Evolutionary conservation across 2,797 vertebrate genomes (phyloP).

Genomic region (Australoheros facetus): DNA sequence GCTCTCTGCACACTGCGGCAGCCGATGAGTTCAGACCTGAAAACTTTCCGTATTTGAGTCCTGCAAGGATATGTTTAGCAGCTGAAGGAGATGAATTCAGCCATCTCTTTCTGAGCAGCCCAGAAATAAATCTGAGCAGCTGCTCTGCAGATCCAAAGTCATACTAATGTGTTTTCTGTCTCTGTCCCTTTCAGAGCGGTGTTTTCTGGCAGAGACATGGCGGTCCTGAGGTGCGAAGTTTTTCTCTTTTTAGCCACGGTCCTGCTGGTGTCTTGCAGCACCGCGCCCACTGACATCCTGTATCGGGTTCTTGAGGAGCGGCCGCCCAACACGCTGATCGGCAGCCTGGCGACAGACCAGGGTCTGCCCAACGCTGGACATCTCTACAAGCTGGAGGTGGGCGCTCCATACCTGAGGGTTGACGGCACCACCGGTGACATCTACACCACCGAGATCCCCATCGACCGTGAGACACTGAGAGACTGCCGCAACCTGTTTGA

Average conservation of each 20-base stretch:
- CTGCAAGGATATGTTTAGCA: slow-evolving; percentile 2
- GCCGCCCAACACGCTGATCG: slow-evolving; percentile 93
- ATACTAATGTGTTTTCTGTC: slow-evolving; percentile 19
- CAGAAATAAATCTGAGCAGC: slow-evolving; percentile 45
- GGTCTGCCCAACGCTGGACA: slow-evolving; percentile 93
- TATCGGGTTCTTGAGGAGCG: slow-evolving; percentile 94
- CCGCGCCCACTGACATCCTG: slow-evolving; percentile 67
- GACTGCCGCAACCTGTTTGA: slow-evolving; percentile 92
- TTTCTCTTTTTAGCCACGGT: slow-evolving; percentile 45
- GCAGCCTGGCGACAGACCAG: slow-evolving; percentile 91
- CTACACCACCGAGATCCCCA: slow-evolving; percentile 94
- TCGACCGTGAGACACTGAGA: slow-evolving; percentile 90
- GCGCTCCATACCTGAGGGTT: slow-evolving; percentile 90
- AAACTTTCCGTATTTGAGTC: slow-evolving; percentile 31
- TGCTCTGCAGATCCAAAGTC: not conserved
- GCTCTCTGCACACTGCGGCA: slow-evolving; percentile 3
- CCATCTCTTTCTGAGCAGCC: not conserved
- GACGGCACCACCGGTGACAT: slow-evolving; percentile 96
- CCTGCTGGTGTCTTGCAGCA: slow-evolving; percentile 52
- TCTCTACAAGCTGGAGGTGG: slow-evolving; percentile 96
- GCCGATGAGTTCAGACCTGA: not conserved
- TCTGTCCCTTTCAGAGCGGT: slow-evolving; percentile 62
- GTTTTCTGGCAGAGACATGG: slow-evolving; percentile 68
- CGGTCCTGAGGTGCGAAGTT: slow-evolving; percentile 50
- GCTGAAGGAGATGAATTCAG: not conserved